Conservation (phyloP, 2,888 invertebrate genomes). For the Caradrina kadenii region DNA sequence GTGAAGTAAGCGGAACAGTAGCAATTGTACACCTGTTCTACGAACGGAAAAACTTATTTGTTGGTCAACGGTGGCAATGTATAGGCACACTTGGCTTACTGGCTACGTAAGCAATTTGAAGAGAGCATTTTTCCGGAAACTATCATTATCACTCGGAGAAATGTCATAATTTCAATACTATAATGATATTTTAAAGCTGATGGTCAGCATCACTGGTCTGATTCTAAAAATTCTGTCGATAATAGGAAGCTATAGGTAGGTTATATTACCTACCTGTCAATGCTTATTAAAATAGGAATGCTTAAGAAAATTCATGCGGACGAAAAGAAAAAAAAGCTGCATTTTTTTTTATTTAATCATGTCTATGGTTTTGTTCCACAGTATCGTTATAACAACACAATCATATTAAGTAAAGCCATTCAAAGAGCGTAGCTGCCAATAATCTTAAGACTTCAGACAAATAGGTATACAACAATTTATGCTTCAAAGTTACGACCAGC, state of each 20-base stretch:
- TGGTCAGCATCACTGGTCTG: neutral
- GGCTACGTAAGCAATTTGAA: conserved; percentile 1
- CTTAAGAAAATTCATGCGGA: too few relatives aligned
- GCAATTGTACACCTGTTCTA: conserved; percentile 59
- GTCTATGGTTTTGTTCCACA: neutral
- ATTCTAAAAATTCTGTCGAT: too few relatives aligned
- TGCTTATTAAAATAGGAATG: too few relatives aligned
- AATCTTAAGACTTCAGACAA: neutral
- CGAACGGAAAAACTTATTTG: conserved; percentile 53
- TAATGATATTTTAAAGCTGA: too few relatives aligned
- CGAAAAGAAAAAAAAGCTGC: too few relatives aligned
- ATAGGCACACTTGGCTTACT: conserved; percentile 14
- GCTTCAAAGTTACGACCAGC: conserved; percentile 18
- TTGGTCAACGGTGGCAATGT: conserved; percentile 38
- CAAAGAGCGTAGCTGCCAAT: neutral
- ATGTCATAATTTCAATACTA: conserved; percentile 8
- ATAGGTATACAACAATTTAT: conserved; percentile 18
- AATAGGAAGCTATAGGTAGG: too few relatives aligned
- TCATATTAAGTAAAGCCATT: neutral
- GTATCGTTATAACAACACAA: neutral
- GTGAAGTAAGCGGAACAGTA: conserved; percentile 52
- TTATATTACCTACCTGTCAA: too few relatives aligned
- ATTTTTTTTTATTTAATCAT: too few relatives aligned
- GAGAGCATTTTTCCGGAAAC: conserved; percentile 1
- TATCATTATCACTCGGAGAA: conserved; percentile 5